A percentile compares a stretch with the other conserved stretches of the same genome.
These are phyloP conservation scores for Felis chaus DNA, from an alignment of 2,113 vertebrate species.

Conservation along the genomic window DNA sequence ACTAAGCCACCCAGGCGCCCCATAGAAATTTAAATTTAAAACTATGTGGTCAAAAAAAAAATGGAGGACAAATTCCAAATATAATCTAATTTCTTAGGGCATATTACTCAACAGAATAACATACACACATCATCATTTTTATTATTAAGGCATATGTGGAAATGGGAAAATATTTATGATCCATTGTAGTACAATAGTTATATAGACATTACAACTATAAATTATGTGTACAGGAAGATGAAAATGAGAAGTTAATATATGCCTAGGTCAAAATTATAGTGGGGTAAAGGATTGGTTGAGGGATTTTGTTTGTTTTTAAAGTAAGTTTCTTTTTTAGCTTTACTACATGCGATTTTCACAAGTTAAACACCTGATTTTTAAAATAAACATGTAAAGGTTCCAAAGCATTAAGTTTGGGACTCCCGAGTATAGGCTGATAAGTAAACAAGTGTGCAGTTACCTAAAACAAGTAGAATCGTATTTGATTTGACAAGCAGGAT, in stretches of 20 bases:
- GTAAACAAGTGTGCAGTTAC: not conserved
- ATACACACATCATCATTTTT: not conserved
- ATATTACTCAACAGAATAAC: not conserved
- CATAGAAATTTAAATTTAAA: slow-evolving; percentile 29
- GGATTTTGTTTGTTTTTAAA: not conserved
- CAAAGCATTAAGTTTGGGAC: slow-evolving; percentile 7
- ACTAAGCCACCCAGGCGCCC: too few relatives aligned
- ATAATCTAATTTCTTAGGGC: not conserved
- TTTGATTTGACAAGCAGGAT: not conserved
- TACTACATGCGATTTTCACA: slow-evolving; percentile 19
- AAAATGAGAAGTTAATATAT: not conserved
- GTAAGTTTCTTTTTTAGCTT: not conserved
- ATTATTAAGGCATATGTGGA: slow-evolving; percentile 17
- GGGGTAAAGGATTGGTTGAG: not conserved
- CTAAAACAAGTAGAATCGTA: not conserved
- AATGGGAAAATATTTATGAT: slow-evolving; percentile 9
- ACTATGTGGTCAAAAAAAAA: slow-evolving; percentile 7
- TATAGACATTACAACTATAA: not conserved
- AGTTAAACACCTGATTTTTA: not conserved
- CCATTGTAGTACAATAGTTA: not conserved
- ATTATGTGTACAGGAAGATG: not conserved
- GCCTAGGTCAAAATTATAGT: not conserved
- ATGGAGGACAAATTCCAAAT: not conserved
- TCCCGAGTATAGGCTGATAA: not conserved
- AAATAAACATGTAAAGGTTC: not conserved